phyloP scores from a whole-genome alignment of 2,888 invertebrate genomes.

The Homarus gammarus region DNA sequence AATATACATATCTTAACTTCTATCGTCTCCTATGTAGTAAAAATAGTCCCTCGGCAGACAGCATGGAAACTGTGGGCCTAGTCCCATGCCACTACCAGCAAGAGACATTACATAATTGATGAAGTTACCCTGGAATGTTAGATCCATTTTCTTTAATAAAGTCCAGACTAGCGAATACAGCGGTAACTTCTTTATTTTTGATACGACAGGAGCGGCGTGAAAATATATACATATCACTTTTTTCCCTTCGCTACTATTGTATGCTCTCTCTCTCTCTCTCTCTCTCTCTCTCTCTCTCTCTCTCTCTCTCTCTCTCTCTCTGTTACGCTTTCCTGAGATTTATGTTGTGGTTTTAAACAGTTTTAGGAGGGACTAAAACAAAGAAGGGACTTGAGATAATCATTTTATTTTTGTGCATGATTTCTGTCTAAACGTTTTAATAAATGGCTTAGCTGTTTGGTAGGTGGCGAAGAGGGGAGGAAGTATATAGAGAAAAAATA shows the following conservation, averaged over 20 bases:
- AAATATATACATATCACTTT: not conserved
- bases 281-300: slow-evolving; percentile 23
- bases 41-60: not conserved
- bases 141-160: not conserved
- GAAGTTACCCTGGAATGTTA: not conserved
- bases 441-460: too few species aligned
- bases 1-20: too few species aligned
- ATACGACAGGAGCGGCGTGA: not conserved
- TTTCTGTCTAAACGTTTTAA: not conserved
- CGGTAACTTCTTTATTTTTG: not conserved
- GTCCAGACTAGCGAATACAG: not conserved
- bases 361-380: not conserved
- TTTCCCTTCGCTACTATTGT: not conserved
- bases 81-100: too few species aligned
- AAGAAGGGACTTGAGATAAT: not conserved
- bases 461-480: not conserved
- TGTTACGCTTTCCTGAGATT: not conserved
- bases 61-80: not conserved
- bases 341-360: not conserved
- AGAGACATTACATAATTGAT: not conserved
- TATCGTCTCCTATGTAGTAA: too few species aligned
- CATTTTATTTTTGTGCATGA: not conserved
- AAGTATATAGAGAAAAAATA: not conserved
- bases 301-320: slow-evolving; percentile 23
- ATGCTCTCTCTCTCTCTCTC: not conserved